Conservation (phyloP, 2,113 vertebrate genomes). For the Pheucticus melanocephalus region DNA sequence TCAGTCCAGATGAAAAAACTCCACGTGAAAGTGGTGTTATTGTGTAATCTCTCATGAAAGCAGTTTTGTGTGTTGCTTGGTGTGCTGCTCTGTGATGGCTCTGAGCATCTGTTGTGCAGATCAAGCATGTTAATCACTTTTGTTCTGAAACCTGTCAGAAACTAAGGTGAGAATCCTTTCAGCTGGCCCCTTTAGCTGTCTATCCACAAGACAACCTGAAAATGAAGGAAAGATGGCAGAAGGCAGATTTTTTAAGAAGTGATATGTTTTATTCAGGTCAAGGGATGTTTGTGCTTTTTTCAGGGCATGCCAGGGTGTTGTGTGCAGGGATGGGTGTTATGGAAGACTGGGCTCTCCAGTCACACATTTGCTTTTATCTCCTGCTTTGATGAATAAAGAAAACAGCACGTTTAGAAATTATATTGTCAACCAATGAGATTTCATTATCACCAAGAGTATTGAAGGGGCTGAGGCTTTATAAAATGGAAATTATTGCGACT, state of each 20-base stretch:
- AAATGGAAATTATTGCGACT: not conserved
- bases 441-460: not conserved
- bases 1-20: not conserved
- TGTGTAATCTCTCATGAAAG: not conserved
- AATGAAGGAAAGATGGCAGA: not conserved
- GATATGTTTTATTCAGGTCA: not conserved
- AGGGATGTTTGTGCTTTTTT: not conserved
- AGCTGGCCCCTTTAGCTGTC: not conserved
- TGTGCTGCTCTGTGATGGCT: not conserved
- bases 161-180: constrained; percentile 4
- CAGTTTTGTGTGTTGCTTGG: accelerated
- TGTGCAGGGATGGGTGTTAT: not conserved
- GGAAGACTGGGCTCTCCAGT: not conserved
- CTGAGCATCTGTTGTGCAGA: constrained; percentile 7
- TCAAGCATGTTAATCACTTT: constrained; percentile 13
- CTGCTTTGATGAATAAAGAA: not conserved
- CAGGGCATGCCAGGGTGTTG: not conserved
- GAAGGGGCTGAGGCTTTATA: not conserved
- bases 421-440: not conserved
- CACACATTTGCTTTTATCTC: not conserved
- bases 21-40: not conserved
- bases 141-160: constrained; percentile 23
- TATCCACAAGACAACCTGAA: not conserved
- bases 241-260: not conserved
- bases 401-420: not conserved